Percentiles rank a stretch among this genome's conserved stretches.
These are phyloP conservation scores for Apis laboriosa DNA, from an alignment of 1,140 invertebrate species.

Conservation along the genomic window DNA sequence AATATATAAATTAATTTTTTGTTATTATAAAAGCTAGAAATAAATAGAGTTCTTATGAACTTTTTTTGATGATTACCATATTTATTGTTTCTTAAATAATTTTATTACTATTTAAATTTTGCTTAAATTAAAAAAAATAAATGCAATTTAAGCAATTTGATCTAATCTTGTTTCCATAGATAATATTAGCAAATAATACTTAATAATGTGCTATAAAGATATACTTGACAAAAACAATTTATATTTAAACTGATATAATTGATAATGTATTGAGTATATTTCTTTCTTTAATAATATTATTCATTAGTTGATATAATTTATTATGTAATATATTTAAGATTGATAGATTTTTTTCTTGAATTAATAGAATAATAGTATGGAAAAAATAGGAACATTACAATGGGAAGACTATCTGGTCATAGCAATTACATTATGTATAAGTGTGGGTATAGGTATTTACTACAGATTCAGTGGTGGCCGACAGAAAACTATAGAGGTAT, in stretches of 20 bases:
- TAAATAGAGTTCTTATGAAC: background rate
- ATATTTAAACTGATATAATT: background rate
- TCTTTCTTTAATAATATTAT: background rate
- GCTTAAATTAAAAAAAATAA: background rate
- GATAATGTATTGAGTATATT: background rate
- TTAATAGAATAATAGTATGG: slow-evolving; percentile 42
- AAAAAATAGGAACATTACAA: slow-evolving; percentile 65
- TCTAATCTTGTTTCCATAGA: background rate
- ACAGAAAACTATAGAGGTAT: slow-evolving; percentile 91
- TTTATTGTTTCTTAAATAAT: background rate
- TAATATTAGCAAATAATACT: background rate
- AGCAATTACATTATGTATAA: slow-evolving; percentile 83
- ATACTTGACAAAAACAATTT: background rate
- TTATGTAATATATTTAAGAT: background rate
- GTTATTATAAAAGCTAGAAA: no score
- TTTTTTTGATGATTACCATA: background rate
- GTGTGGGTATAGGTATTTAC: slow-evolving; percentile 89
- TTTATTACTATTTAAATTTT: background rate
- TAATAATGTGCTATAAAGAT: background rate
- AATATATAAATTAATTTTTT: background rate
- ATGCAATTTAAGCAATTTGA: background rate
- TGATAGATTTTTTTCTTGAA: background rate
- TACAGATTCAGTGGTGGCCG: slow-evolving; percentile 92
- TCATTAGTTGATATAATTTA: background rate
- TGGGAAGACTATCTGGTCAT: slow-evolving; percentile 86